Evolutionary conservation across 2,888 invertebrate genomes (phyloP).

Genomic region (Polydrusus pterygomalis): DNA sequence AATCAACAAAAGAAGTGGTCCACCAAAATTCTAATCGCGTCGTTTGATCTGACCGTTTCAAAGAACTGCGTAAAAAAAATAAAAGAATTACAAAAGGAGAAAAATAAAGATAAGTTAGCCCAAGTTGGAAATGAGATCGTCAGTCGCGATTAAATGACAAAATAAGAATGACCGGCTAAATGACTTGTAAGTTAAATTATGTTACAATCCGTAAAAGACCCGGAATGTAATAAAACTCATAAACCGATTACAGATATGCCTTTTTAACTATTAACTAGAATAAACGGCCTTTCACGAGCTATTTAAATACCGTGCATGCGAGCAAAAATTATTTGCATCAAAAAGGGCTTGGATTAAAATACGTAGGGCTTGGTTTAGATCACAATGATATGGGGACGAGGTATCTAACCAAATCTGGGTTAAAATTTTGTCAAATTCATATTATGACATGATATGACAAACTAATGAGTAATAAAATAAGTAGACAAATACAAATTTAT

Average conservation of each 20-base stretch:
- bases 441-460: too few species aligned
- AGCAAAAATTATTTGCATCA: too few species aligned
- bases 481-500: too few species aligned
- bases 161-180: conserved; percentile 44
- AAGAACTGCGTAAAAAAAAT: conserved; percentile 21
- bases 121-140: conserved; percentile 38
- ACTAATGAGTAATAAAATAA: too few species aligned
- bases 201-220: conserved; percentile 13
- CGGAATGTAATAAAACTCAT: conserved; percentile 34
- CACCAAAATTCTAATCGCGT: conserved; percentile 27
- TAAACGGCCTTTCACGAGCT: neutral
- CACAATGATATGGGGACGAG: too few species aligned
- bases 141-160: conserved; percentile 41
- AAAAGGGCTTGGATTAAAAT: too few species aligned
- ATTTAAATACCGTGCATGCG: too few species aligned
- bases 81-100: conserved; percentile 32
- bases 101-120: conserved; percentile 44
- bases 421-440: too few species aligned
- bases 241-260: conserved; percentile 28
- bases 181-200: conserved; percentile 43
- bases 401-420: too few species aligned
- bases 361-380: too few species aligned
- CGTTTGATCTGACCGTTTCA: conserved; percentile 32
- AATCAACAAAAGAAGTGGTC: conserved; percentile 30
- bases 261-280: neutral